Percentiles rank a stretch among this genome's conserved stretches.
Conservation (phyloP, 2,797 vertebrate genomes). For the Sciurus carolinensis region DNA sequence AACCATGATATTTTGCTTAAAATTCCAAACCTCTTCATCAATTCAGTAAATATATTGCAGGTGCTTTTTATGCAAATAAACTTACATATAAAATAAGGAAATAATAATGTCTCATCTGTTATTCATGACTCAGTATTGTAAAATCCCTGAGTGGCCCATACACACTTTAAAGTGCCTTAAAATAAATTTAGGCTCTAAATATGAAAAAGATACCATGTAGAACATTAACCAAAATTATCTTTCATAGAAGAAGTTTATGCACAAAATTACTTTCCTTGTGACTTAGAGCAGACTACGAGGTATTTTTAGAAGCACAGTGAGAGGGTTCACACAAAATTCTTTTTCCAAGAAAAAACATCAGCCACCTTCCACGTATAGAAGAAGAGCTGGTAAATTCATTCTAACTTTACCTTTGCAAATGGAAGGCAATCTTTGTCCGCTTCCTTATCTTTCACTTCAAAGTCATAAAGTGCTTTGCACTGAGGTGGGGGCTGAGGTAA, state of each 20-base stretch:
- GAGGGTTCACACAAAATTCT: not conserved
- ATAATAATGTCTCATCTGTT: slow-evolving; percentile 13
- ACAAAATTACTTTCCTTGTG: slow-evolving; percentile 49
- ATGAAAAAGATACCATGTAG: slow-evolving; percentile 10
- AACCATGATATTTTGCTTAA: slow-evolving; percentile 34
- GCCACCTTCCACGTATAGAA: no score
- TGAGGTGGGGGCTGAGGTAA: slow-evolving; percentile 98
- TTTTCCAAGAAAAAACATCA: not conserved
- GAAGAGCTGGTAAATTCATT: not conserved
- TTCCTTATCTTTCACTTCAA: slow-evolving; percentile 99
- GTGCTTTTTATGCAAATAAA: slow-evolving; percentile 36
- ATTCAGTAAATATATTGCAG: slow-evolving; percentile 58
- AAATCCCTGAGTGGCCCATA: not conserved
- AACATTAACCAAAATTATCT: slow-evolving; percentile 14
- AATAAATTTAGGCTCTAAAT: slow-evolving; percentile 58
- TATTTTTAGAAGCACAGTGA: slow-evolving; percentile 50
- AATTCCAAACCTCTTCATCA: slow-evolving; percentile 65
- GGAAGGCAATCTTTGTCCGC: slow-evolving; percentile 99
- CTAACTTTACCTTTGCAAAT: slow-evolving; percentile 95
- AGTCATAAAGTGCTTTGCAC: slow-evolving; percentile 99
- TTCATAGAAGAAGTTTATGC: not conserved
- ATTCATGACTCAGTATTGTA: slow-evolving; percentile 50
- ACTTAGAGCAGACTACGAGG: slow-evolving; percentile 2
- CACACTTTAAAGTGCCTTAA: slow-evolving; percentile 4
- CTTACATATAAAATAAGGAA: slow-evolving; percentile 57